A percentile compares a stretch with the other conserved stretches of the same genome.
phyloP scores from a whole-genome alignment of 2,888 invertebrate species.

The Hyposoter dolosus region DNA sequence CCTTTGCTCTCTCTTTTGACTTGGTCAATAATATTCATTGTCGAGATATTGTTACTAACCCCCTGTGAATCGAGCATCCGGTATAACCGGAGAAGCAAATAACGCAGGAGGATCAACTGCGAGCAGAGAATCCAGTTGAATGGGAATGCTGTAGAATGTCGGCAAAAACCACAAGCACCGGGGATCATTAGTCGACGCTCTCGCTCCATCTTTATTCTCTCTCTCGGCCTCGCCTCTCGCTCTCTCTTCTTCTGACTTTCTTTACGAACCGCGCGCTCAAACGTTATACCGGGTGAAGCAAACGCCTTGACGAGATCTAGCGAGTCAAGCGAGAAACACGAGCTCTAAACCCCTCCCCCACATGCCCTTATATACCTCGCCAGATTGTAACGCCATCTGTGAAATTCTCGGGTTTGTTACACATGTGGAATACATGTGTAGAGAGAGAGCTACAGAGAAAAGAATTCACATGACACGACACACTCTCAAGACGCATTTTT shows the following conservation, averaged over 20 bases:
- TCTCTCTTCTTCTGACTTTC: constrained; percentile 24
- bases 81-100: constrained; percentile 34
- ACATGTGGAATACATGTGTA: constrained; percentile 71
- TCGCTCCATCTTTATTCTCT: constrained; percentile 57
- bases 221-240: constrained; percentile 64
- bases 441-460: background rate
- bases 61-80: constrained; percentile 21
- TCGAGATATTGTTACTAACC: constrained; percentile 49
- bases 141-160: constrained; percentile 85
- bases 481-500: constrained; percentile 22
- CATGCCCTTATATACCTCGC: constrained; percentile 1
- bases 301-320: constrained; percentile 21
- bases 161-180: constrained; percentile 83
- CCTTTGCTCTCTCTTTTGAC: background rate
- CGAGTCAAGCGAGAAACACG: constrained; percentile 4
- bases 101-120: constrained; percentile 32
- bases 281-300: constrained; percentile 80
- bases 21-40: background rate
- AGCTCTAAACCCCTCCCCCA: constrained; percentile 7
- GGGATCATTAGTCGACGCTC: constrained; percentile 84
- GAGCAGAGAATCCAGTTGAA: constrained; percentile 78
- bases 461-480: background rate
- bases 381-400: constrained; percentile 36
- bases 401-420: constrained; percentile 30
- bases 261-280: constrained; percentile 60